Base-by-base conservation (phyloP, 1,140 invertebrate genomes). In the Brachionus asplanchnoidis region DNA sequence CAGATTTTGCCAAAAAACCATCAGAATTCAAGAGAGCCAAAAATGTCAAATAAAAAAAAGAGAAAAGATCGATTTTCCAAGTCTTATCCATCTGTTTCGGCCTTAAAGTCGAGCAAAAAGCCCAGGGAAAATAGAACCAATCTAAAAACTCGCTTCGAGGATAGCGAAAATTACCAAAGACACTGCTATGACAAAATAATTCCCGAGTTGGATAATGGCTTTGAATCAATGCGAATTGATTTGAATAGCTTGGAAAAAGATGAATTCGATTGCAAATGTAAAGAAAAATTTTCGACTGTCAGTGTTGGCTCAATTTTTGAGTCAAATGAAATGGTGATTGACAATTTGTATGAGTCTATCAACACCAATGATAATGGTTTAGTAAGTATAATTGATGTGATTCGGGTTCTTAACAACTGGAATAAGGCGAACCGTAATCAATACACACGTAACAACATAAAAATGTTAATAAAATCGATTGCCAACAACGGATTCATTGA, bases 261-360 rank as follows among this genome's bases (percentile, higher is more conserved):
- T 73, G 68, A 73, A 42, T 42, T 42, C 44, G 68, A 73, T 42
- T 73, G 68, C 20, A 42, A 42, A 40, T 73, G 68, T 42, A 73
- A 73, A 42, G 68, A 73, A 40, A 73, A 73, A 73, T 73, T 40
- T 42, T 42, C 68, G n/a, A 73, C 68, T 20, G 68, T 40, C 3
- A 73, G 36, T 23, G 36, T 73, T n/a, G 68, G 32, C 9, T 73
- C 68, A 73, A 42, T 73, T 40, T 73, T 73, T 44, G 68, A 73
- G 20, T 73, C 68, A 20, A 73, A 73, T 42, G 68, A 73, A 73
- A 73, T 73, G 68, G n/a, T 73, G 14, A 73, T 73, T 73, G 68
- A 73, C 17, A 73, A 73, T 73, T 23, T 73, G 17, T 73, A 17
- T 73, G 40, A 73, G 14, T 73, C 68, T 3, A 73, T 73, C 3